Conservation (phyloP, 2,888 invertebrate species). For the Chalcis sispes region DNA sequence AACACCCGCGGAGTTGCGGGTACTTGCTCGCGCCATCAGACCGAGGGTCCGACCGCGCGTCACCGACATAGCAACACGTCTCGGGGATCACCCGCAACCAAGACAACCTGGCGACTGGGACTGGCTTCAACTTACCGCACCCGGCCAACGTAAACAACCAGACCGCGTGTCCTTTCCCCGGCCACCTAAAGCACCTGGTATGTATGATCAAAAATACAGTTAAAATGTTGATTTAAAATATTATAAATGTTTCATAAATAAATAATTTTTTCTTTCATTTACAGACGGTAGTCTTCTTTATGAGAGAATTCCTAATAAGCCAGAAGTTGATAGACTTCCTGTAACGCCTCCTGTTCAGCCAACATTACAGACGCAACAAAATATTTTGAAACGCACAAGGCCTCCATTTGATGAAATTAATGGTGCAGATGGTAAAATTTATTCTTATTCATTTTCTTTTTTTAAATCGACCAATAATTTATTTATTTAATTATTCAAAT, state of each 20-base stretch:
- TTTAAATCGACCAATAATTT: no score
- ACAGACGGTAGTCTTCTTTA: constrained; percentile 91
- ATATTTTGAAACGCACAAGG: constrained; percentile 83
- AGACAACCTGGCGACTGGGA: constrained; percentile 78
- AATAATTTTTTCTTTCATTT: constrained; percentile 51
- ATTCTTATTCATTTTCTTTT: no score
- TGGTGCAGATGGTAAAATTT: constrained; percentile 87
- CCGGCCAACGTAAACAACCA: constrained; percentile 87
- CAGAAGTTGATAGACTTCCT: constrained; percentile 83
- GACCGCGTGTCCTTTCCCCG: constrained; percentile 91
- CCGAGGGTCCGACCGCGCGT: constrained; percentile 76
- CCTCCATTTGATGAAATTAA: constrained; percentile 93
- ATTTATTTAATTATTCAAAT: not conserved
- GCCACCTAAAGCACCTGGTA: constrained; percentile 92
- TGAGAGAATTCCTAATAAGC: constrained; percentile 90
- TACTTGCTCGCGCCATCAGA: constrained; percentile 71
- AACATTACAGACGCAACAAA: constrained; percentile 73
- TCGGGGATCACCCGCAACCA: constrained; percentile 79
- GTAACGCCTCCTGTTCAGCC: constrained; percentile 74
- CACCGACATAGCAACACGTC: constrained; percentile 82
- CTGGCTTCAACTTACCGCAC: constrained; percentile 86
- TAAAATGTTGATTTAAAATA: not conserved
- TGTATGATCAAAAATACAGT: constrained; percentile 10
- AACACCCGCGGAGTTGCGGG: constrained; percentile 69
- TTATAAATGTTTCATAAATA: not conserved